A percentile compares a stretch with the other conserved stretches of the same genome.
Evolutionary conservation across 2,113 vertebrate genomes (phyloP).

Genomic region (Chaetorhynchus papuensis): DNA sequence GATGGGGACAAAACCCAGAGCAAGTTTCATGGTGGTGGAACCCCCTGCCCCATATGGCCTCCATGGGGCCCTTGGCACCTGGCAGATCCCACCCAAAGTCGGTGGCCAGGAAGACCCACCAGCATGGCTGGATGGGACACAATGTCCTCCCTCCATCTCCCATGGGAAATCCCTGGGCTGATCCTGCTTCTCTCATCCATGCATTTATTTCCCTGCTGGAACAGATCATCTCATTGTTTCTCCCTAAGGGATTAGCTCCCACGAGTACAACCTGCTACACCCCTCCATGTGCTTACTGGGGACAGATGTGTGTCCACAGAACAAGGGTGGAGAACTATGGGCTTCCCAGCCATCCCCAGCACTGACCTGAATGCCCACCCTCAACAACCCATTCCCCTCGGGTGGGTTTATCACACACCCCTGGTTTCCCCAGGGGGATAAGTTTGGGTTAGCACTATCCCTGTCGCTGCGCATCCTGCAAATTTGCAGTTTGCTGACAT

Average conservation of each 20-base stretch:
- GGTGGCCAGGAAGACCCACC: neutral
- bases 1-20: neutral
- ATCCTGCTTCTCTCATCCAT: neutral
- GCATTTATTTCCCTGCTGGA: neutral
- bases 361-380: neutral
- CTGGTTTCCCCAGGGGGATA: neutral
- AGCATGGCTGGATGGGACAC: neutral
- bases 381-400: neutral
- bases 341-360: neutral
- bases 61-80: neutral
- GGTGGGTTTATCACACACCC: neutral
- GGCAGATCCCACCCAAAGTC: neutral
- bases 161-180: neutral
- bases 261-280: neutral
- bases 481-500: neutral
- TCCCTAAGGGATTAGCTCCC: neutral
- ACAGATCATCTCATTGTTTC: neutral
- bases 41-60: neutral
- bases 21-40: neutral
- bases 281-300: neutral
- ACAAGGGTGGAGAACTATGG: neutral
- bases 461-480: neutral
- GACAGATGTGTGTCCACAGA: rapidly evolving
- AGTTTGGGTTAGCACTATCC: neutral
- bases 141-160: neutral